phyloP scores from a whole-genome alignment of 2,113 vertebrate genomes.

The Gasterosteus nipponicus region DNA sequence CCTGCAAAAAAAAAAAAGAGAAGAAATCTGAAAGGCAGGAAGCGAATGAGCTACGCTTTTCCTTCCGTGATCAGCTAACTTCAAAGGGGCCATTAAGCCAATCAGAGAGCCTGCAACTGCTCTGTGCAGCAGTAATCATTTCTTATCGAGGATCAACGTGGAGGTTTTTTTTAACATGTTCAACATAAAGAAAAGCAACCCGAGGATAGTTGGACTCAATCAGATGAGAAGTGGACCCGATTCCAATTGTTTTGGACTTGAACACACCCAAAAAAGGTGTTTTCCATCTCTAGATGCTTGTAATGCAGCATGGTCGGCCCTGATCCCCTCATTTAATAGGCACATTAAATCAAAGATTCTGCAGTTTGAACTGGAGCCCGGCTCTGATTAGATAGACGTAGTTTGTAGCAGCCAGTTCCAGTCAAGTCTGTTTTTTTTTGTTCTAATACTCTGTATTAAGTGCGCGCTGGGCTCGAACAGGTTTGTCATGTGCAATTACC shows the following conservation, averaged over 20 bases:
- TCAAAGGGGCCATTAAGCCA: constrained; percentile 18
- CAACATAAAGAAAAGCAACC: neutral
- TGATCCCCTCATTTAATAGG: neutral
- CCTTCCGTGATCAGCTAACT: constrained; percentile 16
- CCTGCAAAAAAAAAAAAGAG: constrained; percentile 35
- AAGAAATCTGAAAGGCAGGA: constrained; percentile 30
- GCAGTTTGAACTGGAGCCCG: neutral
- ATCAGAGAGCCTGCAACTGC: constrained; percentile 6
- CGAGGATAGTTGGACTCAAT: neutral
- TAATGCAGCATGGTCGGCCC: neutral
- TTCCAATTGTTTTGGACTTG: neutral
- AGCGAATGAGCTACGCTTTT: constrained; percentile 36
- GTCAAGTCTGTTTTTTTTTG: neutral
- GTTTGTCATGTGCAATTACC: neutral
- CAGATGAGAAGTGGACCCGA: neutral
- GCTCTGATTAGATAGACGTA: neutral
- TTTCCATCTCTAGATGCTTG: neutral
- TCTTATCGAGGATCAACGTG: neutral
- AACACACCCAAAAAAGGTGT: neutral
- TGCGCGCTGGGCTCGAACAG: neutral
- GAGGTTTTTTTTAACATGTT: neutral
- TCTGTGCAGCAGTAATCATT: neutral
- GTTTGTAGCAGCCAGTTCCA: neutral
- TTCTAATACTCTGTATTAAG: neutral
- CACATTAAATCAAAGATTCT: neutral